These are phyloP conservation scores for Chymomyza costata DNA, from an alignment of 1,140 invertebrate genomes.

Conservation along the genomic window DNA sequence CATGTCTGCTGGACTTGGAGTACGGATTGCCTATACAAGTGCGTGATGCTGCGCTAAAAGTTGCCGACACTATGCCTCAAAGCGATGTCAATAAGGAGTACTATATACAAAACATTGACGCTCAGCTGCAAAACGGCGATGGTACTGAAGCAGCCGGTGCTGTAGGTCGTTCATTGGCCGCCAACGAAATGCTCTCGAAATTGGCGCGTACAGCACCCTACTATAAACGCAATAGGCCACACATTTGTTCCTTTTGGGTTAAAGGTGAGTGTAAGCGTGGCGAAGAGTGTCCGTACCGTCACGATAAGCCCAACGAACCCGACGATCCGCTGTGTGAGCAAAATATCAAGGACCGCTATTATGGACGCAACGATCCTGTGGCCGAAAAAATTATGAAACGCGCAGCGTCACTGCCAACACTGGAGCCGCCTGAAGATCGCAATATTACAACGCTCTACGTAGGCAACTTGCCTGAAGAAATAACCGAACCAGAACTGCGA, in stretches of 20 bases:
- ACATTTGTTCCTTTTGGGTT: conserved; percentile 99
- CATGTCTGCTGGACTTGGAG: conserved; percentile 97
- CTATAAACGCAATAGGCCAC: conserved; percentile 98
- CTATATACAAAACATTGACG: conserved; percentile 97
- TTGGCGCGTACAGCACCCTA: conserved; percentile 98
- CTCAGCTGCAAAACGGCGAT: conserved; percentile 78
- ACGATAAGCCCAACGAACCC: conserved; percentile 99
- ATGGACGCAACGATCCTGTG: conserved; percentile 99
- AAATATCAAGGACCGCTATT: conserved; percentile 99
- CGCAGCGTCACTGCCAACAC: conserved; percentile 94
- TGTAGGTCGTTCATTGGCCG: conserved; percentile 84
- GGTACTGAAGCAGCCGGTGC: conserved; percentile 80
- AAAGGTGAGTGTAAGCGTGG: conserved; percentile 99
- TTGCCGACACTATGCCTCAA: conserved; percentile 95
- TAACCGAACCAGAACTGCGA: conserved; percentile 91
- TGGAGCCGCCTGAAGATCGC: conserved; percentile 96
- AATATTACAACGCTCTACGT: conserved; percentile 98
- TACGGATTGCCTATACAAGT: conserved; percentile 97
- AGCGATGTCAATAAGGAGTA: conserved; percentile 99
- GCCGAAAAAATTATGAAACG: conserved; percentile 97
- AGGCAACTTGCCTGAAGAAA: conserved; percentile 91
- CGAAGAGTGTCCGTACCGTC: conserved; percentile 99
- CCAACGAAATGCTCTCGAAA: conserved; percentile 93
- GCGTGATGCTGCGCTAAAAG: conserved; percentile 94
- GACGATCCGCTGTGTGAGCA: conserved; percentile 99